Conservation (phyloP, 2,113 vertebrate species). For the Danio rerio region DNA sequence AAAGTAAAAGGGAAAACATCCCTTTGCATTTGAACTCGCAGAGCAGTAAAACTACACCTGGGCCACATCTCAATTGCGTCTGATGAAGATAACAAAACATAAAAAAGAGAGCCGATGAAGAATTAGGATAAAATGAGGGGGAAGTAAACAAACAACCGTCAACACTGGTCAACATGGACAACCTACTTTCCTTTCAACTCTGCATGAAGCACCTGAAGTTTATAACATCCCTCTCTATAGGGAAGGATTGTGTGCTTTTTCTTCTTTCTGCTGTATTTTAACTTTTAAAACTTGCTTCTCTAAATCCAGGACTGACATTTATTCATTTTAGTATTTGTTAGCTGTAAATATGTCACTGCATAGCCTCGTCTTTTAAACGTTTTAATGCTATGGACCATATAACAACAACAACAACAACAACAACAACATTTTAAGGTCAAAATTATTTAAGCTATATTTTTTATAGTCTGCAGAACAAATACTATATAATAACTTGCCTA, state of each 20-base stretch:
- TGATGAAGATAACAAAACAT: conserved; percentile 40
- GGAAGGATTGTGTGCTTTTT: background rate
- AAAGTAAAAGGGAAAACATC: conserved; percentile 65
- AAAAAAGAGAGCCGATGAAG: background rate
- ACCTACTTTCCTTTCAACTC: conserved; percentile 15
- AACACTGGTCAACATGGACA: conserved; percentile 49
- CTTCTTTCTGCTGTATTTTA: background rate
- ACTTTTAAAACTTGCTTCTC: background rate
- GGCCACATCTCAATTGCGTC: conserved; percentile 55
- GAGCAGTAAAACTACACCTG: conserved; percentile 68
- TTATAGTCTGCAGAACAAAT: too few relatives aligned
- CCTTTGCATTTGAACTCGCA: conserved; percentile 70
- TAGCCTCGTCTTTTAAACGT: too few relatives aligned
- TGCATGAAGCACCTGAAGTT: conserved; percentile 29
- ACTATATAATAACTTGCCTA: too few relatives aligned
- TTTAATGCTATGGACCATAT: too few relatives aligned
- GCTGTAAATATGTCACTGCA: too few relatives aligned
- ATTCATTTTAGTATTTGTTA: background rate
- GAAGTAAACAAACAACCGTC: conserved; percentile 58
- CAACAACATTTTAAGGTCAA: too few relatives aligned
- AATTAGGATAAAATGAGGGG: conserved; percentile 53
- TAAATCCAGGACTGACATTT: conserved; percentile 11
- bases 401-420: too few relatives aligned
- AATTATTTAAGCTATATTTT: too few relatives aligned
- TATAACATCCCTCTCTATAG: conserved; percentile 36